phyloP scores from a whole-genome alignment of 2,797 vertebrate genomes.

The Natrix natrix region DNA sequence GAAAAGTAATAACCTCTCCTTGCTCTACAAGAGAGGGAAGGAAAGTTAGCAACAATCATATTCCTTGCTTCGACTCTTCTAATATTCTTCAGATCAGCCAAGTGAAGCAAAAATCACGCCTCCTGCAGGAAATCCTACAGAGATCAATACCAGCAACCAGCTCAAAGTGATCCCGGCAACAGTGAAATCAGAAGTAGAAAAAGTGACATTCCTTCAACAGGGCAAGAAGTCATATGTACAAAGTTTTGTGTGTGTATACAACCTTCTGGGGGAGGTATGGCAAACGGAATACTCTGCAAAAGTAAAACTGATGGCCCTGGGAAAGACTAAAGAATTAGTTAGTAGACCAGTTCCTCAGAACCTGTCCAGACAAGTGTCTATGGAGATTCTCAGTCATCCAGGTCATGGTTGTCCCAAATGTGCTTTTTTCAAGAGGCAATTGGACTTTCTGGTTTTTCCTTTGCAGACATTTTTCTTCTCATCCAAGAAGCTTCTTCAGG shows the following conservation, averaged over 20 bases:
- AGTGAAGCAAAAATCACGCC: neutral
- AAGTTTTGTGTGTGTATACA: neutral
- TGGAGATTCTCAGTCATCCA: too few species aligned
- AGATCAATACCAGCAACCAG: neutral
- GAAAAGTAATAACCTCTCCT: neutral
- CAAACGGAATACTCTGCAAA: neutral
- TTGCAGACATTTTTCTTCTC: too few species aligned
- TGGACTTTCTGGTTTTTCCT: too few species aligned
- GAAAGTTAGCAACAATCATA: neutral
- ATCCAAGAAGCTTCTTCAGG: too few species aligned
- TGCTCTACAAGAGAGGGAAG: neutral
- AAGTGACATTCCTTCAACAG: neutral
- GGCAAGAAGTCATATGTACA: neutral
- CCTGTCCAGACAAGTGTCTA: neutral
- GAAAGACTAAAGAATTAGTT: neutral
- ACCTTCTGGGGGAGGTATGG: neutral
- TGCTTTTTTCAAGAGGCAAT: too few species aligned
- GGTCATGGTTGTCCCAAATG: too few species aligned
- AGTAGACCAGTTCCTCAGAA: neutral
- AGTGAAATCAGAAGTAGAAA: neutral
- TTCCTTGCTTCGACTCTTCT: neutral
- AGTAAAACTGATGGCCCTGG: neutral
- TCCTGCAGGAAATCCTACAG: neutral
- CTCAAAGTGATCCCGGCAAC: neutral
- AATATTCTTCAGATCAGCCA: neutral